Conservation (phyloP, 2,797 vertebrate species). For the Limnodromus scolopaceus region DNA sequence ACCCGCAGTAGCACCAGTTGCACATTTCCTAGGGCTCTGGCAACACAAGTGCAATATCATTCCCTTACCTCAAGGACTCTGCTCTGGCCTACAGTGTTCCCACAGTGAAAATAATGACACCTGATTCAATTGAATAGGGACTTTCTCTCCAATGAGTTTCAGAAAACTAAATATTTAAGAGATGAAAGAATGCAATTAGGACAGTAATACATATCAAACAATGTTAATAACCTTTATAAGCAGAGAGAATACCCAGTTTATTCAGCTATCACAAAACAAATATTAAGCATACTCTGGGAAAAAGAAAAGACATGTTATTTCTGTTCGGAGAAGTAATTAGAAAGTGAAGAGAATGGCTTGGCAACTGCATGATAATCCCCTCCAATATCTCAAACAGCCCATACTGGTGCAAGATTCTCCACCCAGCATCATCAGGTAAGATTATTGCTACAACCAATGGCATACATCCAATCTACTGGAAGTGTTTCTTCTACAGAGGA, state of each 20-base stretch:
- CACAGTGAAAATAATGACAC: not conserved
- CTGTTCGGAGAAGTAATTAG: slow-evolving; percentile 55
- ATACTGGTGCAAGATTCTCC: not conserved
- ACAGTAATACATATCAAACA: slow-evolving; percentile 62
- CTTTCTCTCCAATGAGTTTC: not conserved
- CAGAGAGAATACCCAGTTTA: slow-evolving; percentile 50
- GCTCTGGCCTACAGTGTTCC: not conserved
- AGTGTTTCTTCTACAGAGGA: not conserved
- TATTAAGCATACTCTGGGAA: slow-evolving; percentile 54
- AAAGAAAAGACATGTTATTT: slow-evolving; percentile 37
- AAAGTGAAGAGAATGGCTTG: slow-evolving; percentile 26
- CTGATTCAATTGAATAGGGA: not conserved
- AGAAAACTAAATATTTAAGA: slow-evolving; percentile 57
- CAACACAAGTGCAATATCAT: not conserved
- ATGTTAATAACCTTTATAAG: slow-evolving; percentile 55
- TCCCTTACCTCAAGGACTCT: not conserved
- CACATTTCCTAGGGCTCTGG: not conserved
- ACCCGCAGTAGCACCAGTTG: not conserved
- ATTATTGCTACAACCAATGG: not conserved
- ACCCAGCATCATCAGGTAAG: not conserved
- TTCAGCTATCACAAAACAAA: slow-evolving; percentile 62
- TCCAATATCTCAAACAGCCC: not conserved
- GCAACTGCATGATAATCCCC: slow-evolving; percentile 36
- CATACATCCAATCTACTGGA: not conserved
- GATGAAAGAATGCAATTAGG: slow-evolving; percentile 55